These are phyloP conservation scores for Galago senegalensis DNA, from an alignment of 2,797 vertebrate genomes.

Conservation along the genomic window DNA sequence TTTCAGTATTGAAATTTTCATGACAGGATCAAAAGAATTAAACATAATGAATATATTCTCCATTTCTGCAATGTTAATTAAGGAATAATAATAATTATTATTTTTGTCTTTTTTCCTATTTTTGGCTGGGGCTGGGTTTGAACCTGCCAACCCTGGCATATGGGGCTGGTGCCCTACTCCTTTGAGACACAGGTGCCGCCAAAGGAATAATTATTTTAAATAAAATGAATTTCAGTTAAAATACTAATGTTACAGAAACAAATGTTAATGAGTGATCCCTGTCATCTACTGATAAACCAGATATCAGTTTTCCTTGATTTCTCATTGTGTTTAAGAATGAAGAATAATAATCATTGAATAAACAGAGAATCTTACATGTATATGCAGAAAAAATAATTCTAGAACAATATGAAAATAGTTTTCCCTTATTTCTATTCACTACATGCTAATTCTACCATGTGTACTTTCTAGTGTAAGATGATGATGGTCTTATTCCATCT, in stretches of 20 bases:
- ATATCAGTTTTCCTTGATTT: background rate
- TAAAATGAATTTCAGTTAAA: slow-evolving; percentile 20
- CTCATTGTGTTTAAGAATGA: background rate
- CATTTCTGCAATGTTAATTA: background rate
- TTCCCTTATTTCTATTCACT: background rate
- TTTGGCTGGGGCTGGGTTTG: no score
- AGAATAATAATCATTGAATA: background rate
- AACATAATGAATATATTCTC: background rate
- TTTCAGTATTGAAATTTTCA: background rate
- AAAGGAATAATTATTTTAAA: background rate
- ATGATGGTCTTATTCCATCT: background rate
- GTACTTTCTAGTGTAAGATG: background rate
- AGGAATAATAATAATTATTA: background rate
- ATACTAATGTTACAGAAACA: slow-evolving; percentile 42
- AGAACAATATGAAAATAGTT: background rate
- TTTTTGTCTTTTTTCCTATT: no score
- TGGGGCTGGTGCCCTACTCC: no score
- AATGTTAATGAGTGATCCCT: background rate
- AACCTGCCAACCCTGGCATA: no score
- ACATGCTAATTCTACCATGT: background rate
- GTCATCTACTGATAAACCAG: background rate
- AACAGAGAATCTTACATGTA: background rate
- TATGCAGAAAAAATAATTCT: slow-evolving; percentile 21
- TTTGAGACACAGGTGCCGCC: no score
- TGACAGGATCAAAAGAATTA: background rate